Base-by-base conservation (phyloP, 2,113 vertebrate species). In the Gasterosteus aculeatus region DNA sequence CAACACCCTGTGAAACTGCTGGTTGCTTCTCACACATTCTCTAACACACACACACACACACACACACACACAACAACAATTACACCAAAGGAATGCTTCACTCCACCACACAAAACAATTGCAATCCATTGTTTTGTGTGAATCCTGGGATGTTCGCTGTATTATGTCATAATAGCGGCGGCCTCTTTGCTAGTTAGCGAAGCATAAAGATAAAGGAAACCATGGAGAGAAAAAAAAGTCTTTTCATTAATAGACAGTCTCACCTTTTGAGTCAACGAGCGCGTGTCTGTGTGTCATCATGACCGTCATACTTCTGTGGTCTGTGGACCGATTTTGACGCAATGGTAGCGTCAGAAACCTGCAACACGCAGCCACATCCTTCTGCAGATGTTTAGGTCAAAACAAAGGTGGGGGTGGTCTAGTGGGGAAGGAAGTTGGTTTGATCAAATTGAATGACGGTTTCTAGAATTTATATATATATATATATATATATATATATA, bases 1-100 rank as follows among this genome's bases (percentile, higher is more conserved):
- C 83, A 88, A 89, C 85, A 87, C 75, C 79, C 85, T 77, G 53
- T 62, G 11, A 86, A 89, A 92, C 73, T 72, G 51, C 72, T 47
- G 81, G 64, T 72, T 87, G 70, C 62, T 65, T 72, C 58, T 18
- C 67, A 19, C 67, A 29, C 41, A 33, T 22, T 47, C 14, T 29
- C 22, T 38, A 44, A 65, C 44, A 58, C 22, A 19, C 49, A 64
- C 53, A 15, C 16, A 77, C 46, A 63, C 46, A 41, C 60, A 47
- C 22, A 29, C 42, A 58, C n/a, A 56, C 56, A 31, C 61, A 39
- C 63, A 39, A 53, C 72, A 35, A 67, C 70, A 78, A 74, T 77
- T 80, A 63, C 74, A 66, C 22, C 18, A 35, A 31, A 10, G 44
- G 33, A 72, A 81, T 47, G 56, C 68, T 73, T 63, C 74, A 60